These are phyloP conservation scores for Psilopsiagon aymara DNA, from an alignment of 2,113 vertebrate species.

Conservation along the genomic window DNA sequence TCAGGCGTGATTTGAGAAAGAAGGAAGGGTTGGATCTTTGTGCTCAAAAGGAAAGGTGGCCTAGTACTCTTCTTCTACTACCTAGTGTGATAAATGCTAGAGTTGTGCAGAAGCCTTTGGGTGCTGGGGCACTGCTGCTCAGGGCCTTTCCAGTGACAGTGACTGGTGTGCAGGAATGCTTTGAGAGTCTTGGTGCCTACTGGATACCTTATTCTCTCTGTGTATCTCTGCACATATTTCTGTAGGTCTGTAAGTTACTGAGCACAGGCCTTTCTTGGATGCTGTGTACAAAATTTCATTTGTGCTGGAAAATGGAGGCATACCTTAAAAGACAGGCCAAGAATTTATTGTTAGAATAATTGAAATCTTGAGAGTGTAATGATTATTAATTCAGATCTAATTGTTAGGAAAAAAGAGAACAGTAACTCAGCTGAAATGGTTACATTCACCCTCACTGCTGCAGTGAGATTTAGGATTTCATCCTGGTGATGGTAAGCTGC, in stretches of 20 bases:
- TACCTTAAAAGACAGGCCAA: neutral
- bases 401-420: neutral
- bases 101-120: fast-evolving
- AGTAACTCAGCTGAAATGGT: neutral
- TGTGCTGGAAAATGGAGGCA: neutral
- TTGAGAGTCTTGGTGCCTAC: neutral
- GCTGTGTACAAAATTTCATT: neutral
- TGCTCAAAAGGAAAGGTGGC: neutral
- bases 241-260: neutral
- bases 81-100: no score
- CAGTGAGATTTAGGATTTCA: neutral
- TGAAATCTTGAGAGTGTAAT: neutral
- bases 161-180: fast-evolving
- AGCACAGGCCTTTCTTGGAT: neutral
- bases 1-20: neutral
- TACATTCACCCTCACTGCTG: neutral
- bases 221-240: neutral
- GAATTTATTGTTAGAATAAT: neutral
- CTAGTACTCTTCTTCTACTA: neutral
- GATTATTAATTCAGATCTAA: neutral
- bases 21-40: neutral
- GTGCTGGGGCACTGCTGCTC: neutral
- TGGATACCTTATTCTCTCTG: neutral
- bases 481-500: neutral
- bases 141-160: neutral